Evolutionary conservation across 2,888 invertebrate species (phyloP).

Genomic region (Ceramica pisi): DNA sequence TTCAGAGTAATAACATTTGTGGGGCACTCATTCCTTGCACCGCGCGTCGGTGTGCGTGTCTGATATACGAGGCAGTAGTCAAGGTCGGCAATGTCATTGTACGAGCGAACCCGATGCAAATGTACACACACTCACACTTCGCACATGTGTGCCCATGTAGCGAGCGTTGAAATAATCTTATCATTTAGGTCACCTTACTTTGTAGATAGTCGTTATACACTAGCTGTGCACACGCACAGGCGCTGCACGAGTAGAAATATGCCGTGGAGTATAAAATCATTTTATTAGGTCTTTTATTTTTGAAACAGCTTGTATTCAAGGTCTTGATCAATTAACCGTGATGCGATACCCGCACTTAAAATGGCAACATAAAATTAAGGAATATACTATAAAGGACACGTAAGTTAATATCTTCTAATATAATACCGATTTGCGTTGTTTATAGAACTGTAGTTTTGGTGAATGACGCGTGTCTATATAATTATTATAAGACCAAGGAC

Average conservation of each 20-base stretch:
- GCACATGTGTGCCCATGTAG: slow-evolving; percentile 72
- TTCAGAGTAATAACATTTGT: slow-evolving; percentile 77
- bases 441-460: too few species aligned
- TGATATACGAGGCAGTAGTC: slow-evolving; percentile 87
- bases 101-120: slow-evolving; percentile 84
- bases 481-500: too few species aligned
- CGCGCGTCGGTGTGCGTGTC: slow-evolving; percentile 69
- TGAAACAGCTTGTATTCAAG: slow-evolving; percentile 12
- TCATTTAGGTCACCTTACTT: slow-evolving; percentile 91
- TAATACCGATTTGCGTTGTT: too few species aligned
- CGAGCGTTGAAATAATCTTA: slow-evolving; percentile 89
- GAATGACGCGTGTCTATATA: too few species aligned
- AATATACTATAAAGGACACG: too few species aligned
- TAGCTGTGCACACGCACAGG: slow-evolving; percentile 67
- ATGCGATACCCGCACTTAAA: too few species aligned
- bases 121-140: slow-evolving; percentile 76
- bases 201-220: slow-evolving; percentile 84
- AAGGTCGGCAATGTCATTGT: slow-evolving; percentile 91
- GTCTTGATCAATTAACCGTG: not conserved
- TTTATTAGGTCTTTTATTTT: slow-evolving; percentile 11
- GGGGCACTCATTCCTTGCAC: slow-evolving; percentile 80
- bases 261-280: not conserved
- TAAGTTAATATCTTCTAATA: too few species aligned
- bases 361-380: too few species aligned
- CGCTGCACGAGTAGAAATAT: slow-evolving; percentile 32